Percentiles rank a stretch among this genome's conserved stretches.
These are phyloP conservation scores for Bombylius major DNA, from an alignment of 2,888 invertebrate species.

Conservation along the genomic window DNA sequence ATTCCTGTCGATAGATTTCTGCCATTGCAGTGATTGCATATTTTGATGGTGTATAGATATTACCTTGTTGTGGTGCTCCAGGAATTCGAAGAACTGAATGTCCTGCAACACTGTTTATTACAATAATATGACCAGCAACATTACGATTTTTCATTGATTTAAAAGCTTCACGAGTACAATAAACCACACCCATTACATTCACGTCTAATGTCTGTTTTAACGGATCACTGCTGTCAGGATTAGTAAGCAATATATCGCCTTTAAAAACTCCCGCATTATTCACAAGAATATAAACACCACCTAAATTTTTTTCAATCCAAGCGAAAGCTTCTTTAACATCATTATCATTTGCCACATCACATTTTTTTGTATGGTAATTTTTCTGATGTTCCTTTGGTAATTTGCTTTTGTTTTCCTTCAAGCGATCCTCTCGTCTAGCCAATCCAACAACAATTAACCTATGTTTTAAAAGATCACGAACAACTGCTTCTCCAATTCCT, in stretches of 20 bases:
- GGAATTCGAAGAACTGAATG: conserved; percentile 21
- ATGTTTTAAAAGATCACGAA: conserved; percentile 32
- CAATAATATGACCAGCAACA: conserved; percentile 39
- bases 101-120: conserved; percentile 35
- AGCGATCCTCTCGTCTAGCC: conserved; percentile 38
- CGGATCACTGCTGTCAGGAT: conserved; percentile 18
- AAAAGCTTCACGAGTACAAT: conserved; percentile 39
- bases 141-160: conserved; percentile 36
- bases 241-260: background rate
- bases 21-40: conserved; percentile 31
- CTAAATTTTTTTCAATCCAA: conserved; percentile 38
- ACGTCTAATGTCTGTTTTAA: conserved; percentile 33
- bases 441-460: conserved; percentile 44
- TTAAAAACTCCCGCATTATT: conserved; percentile 41
- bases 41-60: conserved; percentile 31
- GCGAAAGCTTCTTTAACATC: conserved; percentile 41
- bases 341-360: conserved; percentile 42
- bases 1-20: conserved; percentile 32
- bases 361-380: conserved; percentile 32
- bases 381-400: conserved; percentile 23
- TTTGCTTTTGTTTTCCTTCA: conserved; percentile 24
- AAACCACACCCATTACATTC: conserved; percentile 36
- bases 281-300: conserved; percentile 44
- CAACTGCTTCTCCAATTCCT: conserved; percentile 44
- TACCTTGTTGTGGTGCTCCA: conserved; percentile 21